These are phyloP conservation scores for Seriola rivoliana DNA, from an alignment of 2,113 vertebrate species.

Conservation along the genomic window DNA sequence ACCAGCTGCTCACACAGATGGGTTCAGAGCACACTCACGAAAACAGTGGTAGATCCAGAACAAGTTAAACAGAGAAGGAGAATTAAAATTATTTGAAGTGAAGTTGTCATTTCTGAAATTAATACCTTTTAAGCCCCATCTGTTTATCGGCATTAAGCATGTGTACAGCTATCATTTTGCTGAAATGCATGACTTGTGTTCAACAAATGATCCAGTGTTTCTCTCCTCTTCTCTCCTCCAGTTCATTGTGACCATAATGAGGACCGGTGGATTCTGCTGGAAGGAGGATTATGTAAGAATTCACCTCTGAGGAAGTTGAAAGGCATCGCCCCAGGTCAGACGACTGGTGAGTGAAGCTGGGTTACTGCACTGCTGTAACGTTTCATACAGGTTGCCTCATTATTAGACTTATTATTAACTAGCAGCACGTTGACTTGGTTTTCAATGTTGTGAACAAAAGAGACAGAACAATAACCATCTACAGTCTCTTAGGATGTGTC, in stretches of 20 bases:
- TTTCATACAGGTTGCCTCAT: conserved; percentile 72
- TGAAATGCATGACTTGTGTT: background rate
- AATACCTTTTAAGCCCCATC: background rate
- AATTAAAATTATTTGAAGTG: background rate
- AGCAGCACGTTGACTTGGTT: conserved; percentile 22
- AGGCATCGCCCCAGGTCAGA: conserved; percentile 70
- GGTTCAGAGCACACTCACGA: conserved; percentile 6
- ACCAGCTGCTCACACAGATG: conserved; percentile 43
- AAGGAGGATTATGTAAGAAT: conserved; percentile 62
- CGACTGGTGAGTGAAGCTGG: conserved; percentile 16
- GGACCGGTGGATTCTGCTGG: conserved; percentile 46
- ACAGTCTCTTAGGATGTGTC: background rate
- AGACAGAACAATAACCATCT: background rate
- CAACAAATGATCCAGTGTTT: conserved; percentile 14
- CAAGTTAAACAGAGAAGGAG: background rate
- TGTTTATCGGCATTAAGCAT: background rate
- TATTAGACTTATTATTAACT: conserved; percentile 40
- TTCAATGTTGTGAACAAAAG: background rate
- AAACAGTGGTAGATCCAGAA: background rate
- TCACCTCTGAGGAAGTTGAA: conserved; percentile 69
- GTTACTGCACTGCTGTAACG: conserved; percentile 18
- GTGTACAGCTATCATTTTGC: background rate
- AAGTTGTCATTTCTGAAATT: background rate
- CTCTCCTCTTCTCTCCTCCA: background rate
- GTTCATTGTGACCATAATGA: conserved; percentile 44